phyloP scores from a whole-genome alignment of 2,888 invertebrate genomes.

The Chrysolina oricalcia region DNA sequence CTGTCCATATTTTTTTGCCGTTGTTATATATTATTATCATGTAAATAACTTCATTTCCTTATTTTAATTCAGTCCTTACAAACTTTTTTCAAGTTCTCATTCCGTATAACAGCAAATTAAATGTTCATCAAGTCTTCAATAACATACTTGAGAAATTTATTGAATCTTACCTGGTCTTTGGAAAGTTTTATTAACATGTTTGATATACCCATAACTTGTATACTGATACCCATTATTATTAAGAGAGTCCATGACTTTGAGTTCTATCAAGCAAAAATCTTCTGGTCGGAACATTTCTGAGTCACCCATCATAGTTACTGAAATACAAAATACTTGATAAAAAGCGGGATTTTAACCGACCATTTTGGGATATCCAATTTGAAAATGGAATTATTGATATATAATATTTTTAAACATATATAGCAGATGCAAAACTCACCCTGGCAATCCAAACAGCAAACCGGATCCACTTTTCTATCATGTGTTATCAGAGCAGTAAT shows the following conservation, averaged over 20 bases:
- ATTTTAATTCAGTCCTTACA: no score
- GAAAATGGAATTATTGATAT: constrained; percentile 3
- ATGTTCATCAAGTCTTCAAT: no score
- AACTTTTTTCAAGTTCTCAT: no score
- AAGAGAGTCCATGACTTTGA: constrained; percentile 42
- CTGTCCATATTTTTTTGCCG: no score
- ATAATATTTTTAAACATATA: no score
- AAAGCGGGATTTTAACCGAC: background rate
- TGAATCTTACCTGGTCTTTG: background rate
- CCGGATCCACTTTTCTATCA: constrained; percentile 41
- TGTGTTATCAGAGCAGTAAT: constrained; percentile 46
- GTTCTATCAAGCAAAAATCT: constrained; percentile 57
- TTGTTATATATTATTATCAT: no score
- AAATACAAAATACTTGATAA: constrained; percentile 31
- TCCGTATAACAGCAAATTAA: no score
- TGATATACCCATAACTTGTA: constrained; percentile 52
- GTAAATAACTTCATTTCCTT: no score
- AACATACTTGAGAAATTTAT: no score
- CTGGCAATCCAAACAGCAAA: constrained; percentile 52
- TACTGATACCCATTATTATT: constrained; percentile 39
- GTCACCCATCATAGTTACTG: constrained; percentile 54
- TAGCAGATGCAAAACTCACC: constrained; percentile 46
- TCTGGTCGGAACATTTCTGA: constrained; percentile 51
- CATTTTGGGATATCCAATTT: background rate
- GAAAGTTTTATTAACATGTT: constrained; percentile 38